phyloP scores from a whole-genome alignment of 2,113 vertebrate genomes.

The Thunnus thynnus region DNA sequence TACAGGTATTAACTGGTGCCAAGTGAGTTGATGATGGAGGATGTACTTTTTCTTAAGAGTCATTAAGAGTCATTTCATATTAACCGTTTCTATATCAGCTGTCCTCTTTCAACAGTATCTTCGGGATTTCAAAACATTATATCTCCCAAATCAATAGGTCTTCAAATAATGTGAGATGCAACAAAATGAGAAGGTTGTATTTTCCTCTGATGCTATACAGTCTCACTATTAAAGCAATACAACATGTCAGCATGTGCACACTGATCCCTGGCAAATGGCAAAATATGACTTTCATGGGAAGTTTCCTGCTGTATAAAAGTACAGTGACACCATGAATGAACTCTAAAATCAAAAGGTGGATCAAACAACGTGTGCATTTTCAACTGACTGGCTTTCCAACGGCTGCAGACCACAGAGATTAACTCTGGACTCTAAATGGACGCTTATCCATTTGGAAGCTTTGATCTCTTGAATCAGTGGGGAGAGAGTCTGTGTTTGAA shows the following conservation, averaged over 20 bases:
- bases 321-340: neutral
- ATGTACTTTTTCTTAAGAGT: neutral
- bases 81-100: too few species aligned
- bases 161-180: too few species aligned
- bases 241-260: neutral
- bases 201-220: too few species aligned
- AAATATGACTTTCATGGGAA: constrained; percentile 11
- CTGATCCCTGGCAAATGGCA: neutral
- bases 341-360: constrained; percentile 13
- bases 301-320: neutral
- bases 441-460: neutral
- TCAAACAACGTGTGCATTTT: constrained; percentile 16
- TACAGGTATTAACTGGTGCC: neutral
- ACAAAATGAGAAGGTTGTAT: too few species aligned
- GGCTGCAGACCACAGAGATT: neutral
- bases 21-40: neutral
- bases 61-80: neutral
- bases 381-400: constrained; percentile 7
- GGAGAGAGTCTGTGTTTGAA: constrained; percentile 31
- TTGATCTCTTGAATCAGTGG: constrained; percentile 36
- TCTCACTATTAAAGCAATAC: neutral
- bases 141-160: neutral
- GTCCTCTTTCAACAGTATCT: neutral
- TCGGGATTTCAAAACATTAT: neutral
- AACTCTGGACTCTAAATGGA: neutral